Base-by-base conservation (phyloP, 2,888 invertebrate species). In the Junonia oenone region DNA sequence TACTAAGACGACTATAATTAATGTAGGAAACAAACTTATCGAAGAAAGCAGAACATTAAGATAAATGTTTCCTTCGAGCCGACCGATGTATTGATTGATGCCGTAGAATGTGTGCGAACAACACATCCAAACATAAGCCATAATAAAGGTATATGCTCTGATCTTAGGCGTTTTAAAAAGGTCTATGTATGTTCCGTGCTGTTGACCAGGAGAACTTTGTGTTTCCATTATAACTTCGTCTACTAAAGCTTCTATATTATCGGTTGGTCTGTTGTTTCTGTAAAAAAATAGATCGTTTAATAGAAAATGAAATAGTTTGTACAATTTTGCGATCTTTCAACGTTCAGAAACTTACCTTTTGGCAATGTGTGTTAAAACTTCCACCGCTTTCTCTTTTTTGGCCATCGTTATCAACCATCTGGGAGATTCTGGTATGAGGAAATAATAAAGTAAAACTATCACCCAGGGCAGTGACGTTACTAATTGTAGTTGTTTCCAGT, bases 81-180 rank as follows among this genome's bases (percentile, higher is more conserved):
- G 92, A 0, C 95, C 94, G 49, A 95, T 93, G 73, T 94, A 96
- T 71, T 96, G 95, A 17, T 95, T 94, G 35, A 97, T 90, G 0
- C 97, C 97, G 68, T 95, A 98, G 78, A 95, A 95, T 46, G 95
- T 94, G 75, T 96, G 91, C 4, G 96, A 94, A 54, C 95, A 94
- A 4, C 94, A 94, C 59, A 95, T 84, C 97, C 96, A 96, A 65
- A 94, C 92, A 58, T 93, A 93, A 57, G 93, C 92, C 66, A 94
- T 93, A 46, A 92, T 91, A 1, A 95, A 71, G 0, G 94, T 94
- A 70, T 94, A 94, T 11, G 84, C 68, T 59, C 95, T 87, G 73
- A 95, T 91, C 71, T 93, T 93, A 0, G 93, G 92, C 0, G 94
- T 94, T 54, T 91, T 91, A 56, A 95, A 91, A 19, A 96, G 78